phyloP scores from a whole-genome alignment of 2,113 vertebrate species.

The Brienomyrus brachyistius region DNA sequence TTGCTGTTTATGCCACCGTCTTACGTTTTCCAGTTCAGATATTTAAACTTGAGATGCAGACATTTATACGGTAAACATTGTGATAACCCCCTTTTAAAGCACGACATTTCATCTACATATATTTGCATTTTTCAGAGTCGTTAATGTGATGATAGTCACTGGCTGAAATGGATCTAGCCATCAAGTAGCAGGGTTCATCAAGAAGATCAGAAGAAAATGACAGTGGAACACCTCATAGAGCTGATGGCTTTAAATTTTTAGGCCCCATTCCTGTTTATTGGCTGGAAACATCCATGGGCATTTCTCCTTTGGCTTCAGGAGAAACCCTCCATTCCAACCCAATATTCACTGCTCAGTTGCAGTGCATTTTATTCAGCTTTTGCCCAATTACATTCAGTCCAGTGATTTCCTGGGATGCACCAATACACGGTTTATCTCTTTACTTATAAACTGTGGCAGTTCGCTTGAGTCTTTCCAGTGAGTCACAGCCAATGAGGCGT shows the following conservation, averaged over 20 bases:
- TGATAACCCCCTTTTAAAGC: not conserved
- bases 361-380: not conserved
- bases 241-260: not conserved
- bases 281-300: not conserved
- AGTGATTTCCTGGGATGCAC: not conserved
- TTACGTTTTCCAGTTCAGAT: not conserved
- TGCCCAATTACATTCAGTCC: not conserved
- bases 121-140: not conserved
- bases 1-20: not conserved
- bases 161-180: not conserved
- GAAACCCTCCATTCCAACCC: not conserved
- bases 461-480: not conserved
- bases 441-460: not conserved
- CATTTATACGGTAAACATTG: conserved; percentile 1
- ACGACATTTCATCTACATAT: not conserved
- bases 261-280: not conserved
- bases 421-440: not conserved
- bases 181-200: not conserved
- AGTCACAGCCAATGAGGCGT: not conserved
- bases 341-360: not conserved
- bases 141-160: not conserved
- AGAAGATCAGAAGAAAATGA: not conserved
- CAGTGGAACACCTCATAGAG: not conserved
- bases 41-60: conserved; percentile 2
- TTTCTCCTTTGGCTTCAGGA: not conserved